A percentile compares a stretch with the other conserved stretches of the same genome.
phyloP scores from a whole-genome alignment of 2,113 vertebrate species.

The Panthera leo region DNA sequence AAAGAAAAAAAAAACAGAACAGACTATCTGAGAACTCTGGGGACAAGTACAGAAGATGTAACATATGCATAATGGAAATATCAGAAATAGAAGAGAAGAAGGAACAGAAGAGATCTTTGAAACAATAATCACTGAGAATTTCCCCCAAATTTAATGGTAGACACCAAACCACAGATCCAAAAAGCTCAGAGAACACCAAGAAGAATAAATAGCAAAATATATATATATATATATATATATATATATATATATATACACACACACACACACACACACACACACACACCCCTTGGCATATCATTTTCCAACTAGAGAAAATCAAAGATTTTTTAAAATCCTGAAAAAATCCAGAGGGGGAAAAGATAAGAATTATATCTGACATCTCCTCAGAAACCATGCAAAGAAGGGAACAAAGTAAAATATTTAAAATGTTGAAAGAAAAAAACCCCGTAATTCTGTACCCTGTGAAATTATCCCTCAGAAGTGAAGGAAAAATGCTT shows the following conservation, averaged over 20 bases:
- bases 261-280: too few species aligned
- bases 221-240: too few species aligned
- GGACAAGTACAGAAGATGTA: not conserved
- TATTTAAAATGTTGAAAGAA: not conserved
- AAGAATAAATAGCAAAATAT: not conserved
- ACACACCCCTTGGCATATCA: not conserved
- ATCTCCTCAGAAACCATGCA: not conserved
- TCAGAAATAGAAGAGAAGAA: not conserved
- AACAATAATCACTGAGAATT: not conserved
- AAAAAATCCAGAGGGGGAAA: not conserved
- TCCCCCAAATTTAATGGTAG: not conserved
- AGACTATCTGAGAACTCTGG: not conserved
- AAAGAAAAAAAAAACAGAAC: not conserved
- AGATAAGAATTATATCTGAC: not conserved
- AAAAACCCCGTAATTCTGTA: not conserved
- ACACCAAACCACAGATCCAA: not conserved
- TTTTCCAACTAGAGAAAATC: not conserved
- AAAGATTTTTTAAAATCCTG: not conserved
- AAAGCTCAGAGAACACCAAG: not conserved
- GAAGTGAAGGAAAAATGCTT: not conserved
- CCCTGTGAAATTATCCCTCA: not conserved
- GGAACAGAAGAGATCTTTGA: not conserved
- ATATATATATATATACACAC: too few species aligned
- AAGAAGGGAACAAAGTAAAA: not conserved
- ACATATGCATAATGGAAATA: not conserved